Evolutionary conservation across 2,113 vertebrate species (phyloP).

Genomic region (Thomomys bottae): DNA sequence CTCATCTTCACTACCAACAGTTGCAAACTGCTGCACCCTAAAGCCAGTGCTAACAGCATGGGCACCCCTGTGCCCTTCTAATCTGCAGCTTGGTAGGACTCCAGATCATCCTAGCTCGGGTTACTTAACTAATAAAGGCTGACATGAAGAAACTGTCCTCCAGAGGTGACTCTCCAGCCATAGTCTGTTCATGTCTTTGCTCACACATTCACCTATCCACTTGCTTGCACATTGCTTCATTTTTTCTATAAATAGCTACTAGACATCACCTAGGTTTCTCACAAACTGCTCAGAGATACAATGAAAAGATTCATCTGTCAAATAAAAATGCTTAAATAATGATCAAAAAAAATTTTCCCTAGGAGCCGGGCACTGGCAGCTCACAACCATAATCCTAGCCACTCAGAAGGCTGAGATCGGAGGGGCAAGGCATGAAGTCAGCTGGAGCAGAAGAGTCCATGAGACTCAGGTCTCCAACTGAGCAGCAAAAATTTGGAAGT

Average conservation of each 20-base stretch:
- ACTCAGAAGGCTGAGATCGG: too few relatives aligned
- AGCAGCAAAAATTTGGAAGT: too few relatives aligned
- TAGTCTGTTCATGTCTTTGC: too few relatives aligned
- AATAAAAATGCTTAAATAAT: not conserved
- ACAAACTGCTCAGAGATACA: not conserved
- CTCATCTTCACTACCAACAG: not conserved
- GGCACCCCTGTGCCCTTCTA: not conserved
- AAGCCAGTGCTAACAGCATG: fast-evolving
- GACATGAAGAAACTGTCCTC: not conserved
- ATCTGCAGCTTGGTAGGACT: not conserved
- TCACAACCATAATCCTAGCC: too few relatives aligned
- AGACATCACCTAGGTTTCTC: not conserved
- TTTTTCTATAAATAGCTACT: not conserved
- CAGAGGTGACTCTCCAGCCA: not conserved
- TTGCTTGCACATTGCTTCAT: not conserved
- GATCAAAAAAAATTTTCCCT: not conserved
- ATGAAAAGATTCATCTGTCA: not conserved
- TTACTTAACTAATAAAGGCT: not conserved
- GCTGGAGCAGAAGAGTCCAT: too few relatives aligned
- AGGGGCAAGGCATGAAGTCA: too few relatives aligned
- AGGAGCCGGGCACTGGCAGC: not conserved
- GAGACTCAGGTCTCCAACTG: too few relatives aligned
- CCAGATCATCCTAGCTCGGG: fast-evolving
- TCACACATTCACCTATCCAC: not conserved
- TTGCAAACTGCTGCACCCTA: not conserved